Conservation (phyloP, 2,797 vertebrate genomes). For the Molossus molossus region DNA sequence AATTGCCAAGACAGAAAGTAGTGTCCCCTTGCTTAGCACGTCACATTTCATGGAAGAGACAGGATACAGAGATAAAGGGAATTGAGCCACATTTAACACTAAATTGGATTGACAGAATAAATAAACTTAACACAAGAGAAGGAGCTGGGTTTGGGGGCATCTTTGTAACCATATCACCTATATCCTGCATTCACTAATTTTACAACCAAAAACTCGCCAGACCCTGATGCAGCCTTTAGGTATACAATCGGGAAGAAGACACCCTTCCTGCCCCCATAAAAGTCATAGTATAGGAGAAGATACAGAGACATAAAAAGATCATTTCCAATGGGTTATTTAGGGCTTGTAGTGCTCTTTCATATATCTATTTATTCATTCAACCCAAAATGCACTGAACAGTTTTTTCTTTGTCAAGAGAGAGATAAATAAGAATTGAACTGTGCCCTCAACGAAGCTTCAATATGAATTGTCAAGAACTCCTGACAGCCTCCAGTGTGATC, state of each 20-base stretch:
- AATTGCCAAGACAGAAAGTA: background rate
- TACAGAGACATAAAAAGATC: background rate
- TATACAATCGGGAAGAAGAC: rapidly evolving
- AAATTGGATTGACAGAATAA: constrained; percentile 39
- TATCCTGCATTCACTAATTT: background rate
- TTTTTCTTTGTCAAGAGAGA: background rate
- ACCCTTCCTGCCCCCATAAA: background rate
- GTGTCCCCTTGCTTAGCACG: background rate
- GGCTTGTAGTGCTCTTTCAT: background rate
- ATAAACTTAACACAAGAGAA: constrained; percentile 20
- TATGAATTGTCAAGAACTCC: background rate
- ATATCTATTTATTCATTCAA: background rate
- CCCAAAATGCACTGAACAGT: background rate
- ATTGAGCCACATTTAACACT: background rate
- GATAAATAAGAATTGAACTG: background rate
- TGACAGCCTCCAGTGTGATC: background rate
- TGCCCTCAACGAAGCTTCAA: background rate
- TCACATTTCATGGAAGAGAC: constrained; percentile 5
- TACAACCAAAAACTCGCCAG: background rate
- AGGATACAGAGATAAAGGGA: constrained; percentile 19
- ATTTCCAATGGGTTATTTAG: background rate
- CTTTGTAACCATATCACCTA: background rate
- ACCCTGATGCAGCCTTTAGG: rapidly evolving
- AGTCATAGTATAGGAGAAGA: background rate
- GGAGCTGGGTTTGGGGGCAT: background rate